These are phyloP conservation scores for Apodemus speciosus DNA, from an alignment of 2,113 vertebrate genomes.

Conservation along the genomic window DNA sequence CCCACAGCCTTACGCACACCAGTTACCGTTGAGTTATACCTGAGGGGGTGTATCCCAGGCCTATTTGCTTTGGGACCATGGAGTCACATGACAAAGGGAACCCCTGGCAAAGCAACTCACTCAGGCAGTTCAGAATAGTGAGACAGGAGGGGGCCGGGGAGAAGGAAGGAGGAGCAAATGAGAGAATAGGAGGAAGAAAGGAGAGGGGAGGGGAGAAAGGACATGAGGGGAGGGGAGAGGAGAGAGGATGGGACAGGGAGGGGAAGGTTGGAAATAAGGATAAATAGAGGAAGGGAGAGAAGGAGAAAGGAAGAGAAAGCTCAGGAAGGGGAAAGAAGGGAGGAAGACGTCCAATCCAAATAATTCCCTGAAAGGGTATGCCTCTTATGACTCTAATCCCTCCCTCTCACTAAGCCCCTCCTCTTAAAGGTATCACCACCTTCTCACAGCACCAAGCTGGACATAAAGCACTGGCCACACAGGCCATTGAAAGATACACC, in stretches of 20 bases:
- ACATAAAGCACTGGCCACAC: not conserved
- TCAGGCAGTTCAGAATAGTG: not conserved
- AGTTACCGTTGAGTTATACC: not conserved
- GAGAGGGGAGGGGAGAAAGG: not conserved
- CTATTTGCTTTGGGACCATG: not conserved
- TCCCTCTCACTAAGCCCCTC: not conserved
- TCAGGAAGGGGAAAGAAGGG: not conserved
- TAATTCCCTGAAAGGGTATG: not conserved
- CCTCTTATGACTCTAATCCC: not conserved
- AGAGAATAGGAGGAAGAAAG: not conserved
- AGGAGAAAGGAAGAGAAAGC: not conserved
- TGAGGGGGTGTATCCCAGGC: not conserved
- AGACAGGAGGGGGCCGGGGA: not conserved
- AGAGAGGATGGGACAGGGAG: not conserved
- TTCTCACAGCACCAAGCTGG: not conserved
- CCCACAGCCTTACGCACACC: not conserved
- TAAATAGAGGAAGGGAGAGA: not conserved
- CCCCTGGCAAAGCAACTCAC: not conserved
- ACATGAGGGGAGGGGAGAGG: not conserved
- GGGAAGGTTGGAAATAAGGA: not conserved
- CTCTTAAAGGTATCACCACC: not conserved
- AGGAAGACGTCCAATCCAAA: not conserved
- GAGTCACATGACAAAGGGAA: not conserved
- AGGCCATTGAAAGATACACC: not conserved
- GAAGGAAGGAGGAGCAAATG: not conserved